Evolutionary conservation across 2,888 invertebrate species (phyloP).

Genomic region (Diarsia rubi): DNA sequence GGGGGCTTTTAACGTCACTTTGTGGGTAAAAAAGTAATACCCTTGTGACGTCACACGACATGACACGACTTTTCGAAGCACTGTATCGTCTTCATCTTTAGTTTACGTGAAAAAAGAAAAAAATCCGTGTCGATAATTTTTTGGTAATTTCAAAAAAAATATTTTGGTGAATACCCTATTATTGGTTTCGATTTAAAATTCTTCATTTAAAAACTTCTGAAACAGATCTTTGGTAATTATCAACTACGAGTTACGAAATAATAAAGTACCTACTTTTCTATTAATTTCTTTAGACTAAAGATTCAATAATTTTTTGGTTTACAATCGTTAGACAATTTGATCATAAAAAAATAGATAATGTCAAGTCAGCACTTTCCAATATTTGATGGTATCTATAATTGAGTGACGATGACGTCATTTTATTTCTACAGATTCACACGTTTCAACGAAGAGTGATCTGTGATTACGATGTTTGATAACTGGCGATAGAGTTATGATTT

Average conservation of each 20-base stretch:
- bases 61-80: too few species aligned
- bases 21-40: too few species aligned
- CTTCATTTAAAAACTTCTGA: too few species aligned
- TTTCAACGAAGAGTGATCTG: slow-evolving; percentile 2
- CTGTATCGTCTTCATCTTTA: too few species aligned
- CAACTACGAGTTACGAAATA: not conserved
- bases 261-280: not conserved
- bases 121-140: too few species aligned
- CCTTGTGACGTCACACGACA: too few species aligned
- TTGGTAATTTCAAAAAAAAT: too few species aligned
- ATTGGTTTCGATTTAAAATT: not conserved
- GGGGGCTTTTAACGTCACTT: too few species aligned
- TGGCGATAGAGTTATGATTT: not conserved
- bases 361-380: slow-evolving; percentile 47
- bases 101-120: too few species aligned
- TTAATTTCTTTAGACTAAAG: slow-evolving; percentile 9
- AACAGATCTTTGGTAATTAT: not conserved
- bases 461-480: slow-evolving; percentile 20
- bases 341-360: slow-evolving; percentile 26
- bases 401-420: slow-evolving; percentile 51
- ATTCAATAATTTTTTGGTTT: slow-evolving; percentile 28
- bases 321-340: slow-evolving; percentile 19
- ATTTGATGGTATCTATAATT: slow-evolving; percentile 63
- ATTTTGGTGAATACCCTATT: too few species aligned
- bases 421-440: slow-evolving; percentile 43